phyloP scores from a whole-genome alignment of 2,113 vertebrate species.

The Anolis carolinensis region DNA sequence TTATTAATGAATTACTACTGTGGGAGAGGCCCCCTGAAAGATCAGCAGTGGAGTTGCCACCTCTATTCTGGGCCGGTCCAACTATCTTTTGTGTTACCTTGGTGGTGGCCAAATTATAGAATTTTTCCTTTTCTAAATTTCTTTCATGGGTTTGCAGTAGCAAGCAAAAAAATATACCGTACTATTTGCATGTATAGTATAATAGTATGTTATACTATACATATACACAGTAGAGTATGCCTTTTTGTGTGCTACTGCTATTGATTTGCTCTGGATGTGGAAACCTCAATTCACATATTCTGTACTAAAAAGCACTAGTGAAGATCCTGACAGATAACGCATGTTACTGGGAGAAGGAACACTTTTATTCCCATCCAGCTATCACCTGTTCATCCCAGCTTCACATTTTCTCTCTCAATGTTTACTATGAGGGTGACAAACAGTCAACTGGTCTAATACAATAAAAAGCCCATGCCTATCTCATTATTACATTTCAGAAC shows the following conservation, averaged over 20 bases:
- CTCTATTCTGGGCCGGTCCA: not conserved
- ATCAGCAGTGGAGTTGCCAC: not conserved
- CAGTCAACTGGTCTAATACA: conserved; percentile 43
- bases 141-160: not conserved
- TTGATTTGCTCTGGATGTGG: not conserved
- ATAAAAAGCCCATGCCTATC: conserved; percentile 35
- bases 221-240: too few species aligned
- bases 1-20: not conserved
- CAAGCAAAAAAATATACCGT: not conserved
- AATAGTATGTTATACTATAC: too few species aligned
- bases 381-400: not conserved
- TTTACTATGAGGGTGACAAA: rapidly evolving
- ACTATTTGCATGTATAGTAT: not conserved
- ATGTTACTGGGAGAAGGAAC: not conserved
- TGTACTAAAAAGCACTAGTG: not conserved
- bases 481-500: conserved; percentile 40
- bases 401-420: conserved; percentile 1
- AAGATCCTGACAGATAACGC: not conserved
- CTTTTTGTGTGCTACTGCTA: not conserved
- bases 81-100: not conserved
- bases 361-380: not conserved
- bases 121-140: not conserved
- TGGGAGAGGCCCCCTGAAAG: not conserved
- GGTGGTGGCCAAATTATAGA: not conserved
- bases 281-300: conserved; percentile 2